Base-by-base conservation (phyloP, 2,797 vertebrate genomes). In the Macrochelys suwanniensis region DNA sequence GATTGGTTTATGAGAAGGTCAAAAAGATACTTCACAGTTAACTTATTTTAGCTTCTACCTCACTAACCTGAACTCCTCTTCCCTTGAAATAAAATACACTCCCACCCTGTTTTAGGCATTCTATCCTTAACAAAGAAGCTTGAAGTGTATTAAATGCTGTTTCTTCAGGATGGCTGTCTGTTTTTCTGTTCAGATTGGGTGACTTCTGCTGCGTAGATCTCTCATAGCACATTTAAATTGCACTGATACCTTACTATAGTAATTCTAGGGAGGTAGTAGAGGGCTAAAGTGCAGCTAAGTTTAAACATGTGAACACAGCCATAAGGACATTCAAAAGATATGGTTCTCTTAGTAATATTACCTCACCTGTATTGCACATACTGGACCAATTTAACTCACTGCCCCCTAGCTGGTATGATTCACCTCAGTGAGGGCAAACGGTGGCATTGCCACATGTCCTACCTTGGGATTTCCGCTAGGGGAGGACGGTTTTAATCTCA, bases 1-100 rank as follows among this genome's bases (percentile, higher is more conserved):
- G 6, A 28, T 61, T 86, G 80, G 85, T 76, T 96, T 90, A 15
- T n/a, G 87, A 81, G 87, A 86, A 91, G n/a, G 57, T 45, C 57
- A 82, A 82, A 45, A 37, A 61, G n/a, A 74, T 80, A 74, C 47
- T 80, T 53, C 81, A 26, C 71, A 25, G 26, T 80, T 68, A 17
- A 65, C 31, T 47, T 51, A n/a, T 47, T 93, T 94, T 49, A 85
- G 5, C 26, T 37, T 80, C 80, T 83, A 89, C 74, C 76, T 61
- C 7, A 53, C 13, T 81, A 87, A 77, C 42, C 26, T 93, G 49
- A 81, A 54, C 11, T 13, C 93, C 12, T 50, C 1, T 5, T 76
- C 49, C 56, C 53, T 84, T 78, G 80, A 89, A 84, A 49, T 89
- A 53, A 74, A 85, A 68, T 28, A 13, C 1, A 1, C 0, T 10